Base-by-base conservation (phyloP, 2,797 vertebrate genomes). In the Manis javanica region DNA sequence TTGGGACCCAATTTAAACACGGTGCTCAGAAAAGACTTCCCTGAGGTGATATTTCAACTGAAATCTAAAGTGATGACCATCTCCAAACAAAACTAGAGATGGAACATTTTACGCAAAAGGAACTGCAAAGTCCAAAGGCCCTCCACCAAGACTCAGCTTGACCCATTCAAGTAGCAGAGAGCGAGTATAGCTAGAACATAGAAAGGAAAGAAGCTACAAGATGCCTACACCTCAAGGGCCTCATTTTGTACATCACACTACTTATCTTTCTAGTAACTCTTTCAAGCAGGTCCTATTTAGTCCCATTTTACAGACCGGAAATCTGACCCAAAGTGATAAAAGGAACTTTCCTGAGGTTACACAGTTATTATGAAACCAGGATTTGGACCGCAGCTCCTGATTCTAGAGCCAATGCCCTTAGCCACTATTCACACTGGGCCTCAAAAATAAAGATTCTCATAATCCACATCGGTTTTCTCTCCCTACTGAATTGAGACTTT, bases 21-120 rank as follows among this genome's bases (percentile, higher is more conserved):
- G n/a, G 42, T 53, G 7, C 11, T 81, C 57, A 74, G 61, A 68
- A 24, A 81, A 90, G 85, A 16, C 29, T 91, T 93, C 72, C 63
- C 37, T 18, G n/a, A 95, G 74, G 31, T n/a, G 10, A 74, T 26
- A 71, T 49, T 84, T 94, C 63, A 63, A 13, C 42, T 87, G 74
- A 91, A 91, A 74, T 63, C 39, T 95, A 77, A 93, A 90, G 49
- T 37, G 46, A 61, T 7, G 6, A 84, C 29, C 42, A 81, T 34
- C 26, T 39, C 79, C 61, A 72, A 63, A 26, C 6, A 94, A 93
- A 89, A 49, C 15, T 51, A 46, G 51, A 90, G 42, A 71, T 7
- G 66, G 31, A 31, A 46, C n/a, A 42, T 66, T 86, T 83, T 42
- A 68, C 42, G 66, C 39, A 88, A 88, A 97, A 90, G 26, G 39